Conservation (phyloP, 2,797 vertebrate genomes). For the Amazonetta brasiliensis region DNA sequence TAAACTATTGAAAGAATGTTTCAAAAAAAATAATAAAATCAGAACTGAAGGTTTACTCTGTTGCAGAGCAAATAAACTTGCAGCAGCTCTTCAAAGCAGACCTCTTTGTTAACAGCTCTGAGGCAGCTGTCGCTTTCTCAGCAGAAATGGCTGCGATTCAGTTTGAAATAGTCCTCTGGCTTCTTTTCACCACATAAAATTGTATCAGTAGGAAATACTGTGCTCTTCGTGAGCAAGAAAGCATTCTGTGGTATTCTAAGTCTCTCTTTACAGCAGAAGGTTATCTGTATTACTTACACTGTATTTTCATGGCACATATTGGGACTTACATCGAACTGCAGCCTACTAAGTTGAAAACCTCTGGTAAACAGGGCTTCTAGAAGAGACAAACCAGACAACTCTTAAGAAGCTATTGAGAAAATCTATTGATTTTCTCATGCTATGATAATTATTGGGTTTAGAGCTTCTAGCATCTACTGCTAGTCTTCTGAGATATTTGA, state of each 20-base stretch:
- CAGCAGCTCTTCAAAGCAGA: conserved; percentile 48
- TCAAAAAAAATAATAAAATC: not conserved
- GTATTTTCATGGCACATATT: not conserved
- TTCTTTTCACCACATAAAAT: not conserved
- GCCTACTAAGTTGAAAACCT: not conserved
- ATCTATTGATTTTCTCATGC: conserved; percentile 8
- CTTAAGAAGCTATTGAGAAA: conserved; percentile 21
- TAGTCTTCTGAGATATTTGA: not conserved
- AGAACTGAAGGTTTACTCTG: conserved; percentile 49
- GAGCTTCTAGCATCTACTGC: not conserved
- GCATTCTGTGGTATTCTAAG: not conserved
- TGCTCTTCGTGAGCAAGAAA: not conserved
- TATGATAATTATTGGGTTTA: not conserved
- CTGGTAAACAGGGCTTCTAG: conserved; percentile 7
- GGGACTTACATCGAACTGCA: not conserved
- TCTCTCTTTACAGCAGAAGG: not conserved
- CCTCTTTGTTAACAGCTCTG: conserved; percentile 32
- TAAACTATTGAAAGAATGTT: conserved; percentile 76
- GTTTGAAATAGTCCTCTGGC: not conserved
- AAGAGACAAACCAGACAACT: conserved; percentile 38
- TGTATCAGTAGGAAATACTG: not conserved
- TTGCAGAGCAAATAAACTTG: conserved; percentile 61
- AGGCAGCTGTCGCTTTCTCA: conserved; percentile 43
- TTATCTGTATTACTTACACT: not conserved
- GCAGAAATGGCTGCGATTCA: conserved; percentile 19